Conservation (phyloP, 1,140 invertebrate genomes). For the Stegodyphus dumicola region DNA sequence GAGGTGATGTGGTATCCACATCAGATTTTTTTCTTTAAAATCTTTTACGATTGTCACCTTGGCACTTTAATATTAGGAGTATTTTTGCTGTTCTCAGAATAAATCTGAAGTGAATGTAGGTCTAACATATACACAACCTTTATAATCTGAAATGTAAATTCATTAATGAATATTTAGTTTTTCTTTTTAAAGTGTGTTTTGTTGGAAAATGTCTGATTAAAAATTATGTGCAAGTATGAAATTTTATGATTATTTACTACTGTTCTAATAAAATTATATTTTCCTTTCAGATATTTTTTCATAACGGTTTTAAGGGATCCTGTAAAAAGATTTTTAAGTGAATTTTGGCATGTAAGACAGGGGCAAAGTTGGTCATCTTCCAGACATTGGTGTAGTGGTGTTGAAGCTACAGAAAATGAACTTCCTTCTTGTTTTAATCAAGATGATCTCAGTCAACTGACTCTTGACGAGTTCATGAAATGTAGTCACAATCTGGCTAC, state of each 20-base stretch:
- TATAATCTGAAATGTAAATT: too few relatives aligned
- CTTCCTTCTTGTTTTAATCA: slow-evolving; percentile 68
- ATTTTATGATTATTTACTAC: neutral
- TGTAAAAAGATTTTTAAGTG: slow-evolving; percentile 68
- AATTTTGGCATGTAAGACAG: slow-evolving; percentile 69
- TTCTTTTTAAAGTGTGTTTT: too few relatives aligned
- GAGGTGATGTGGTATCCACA: too few relatives aligned
- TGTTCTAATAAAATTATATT: neutral
- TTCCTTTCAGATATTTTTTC: slow-evolving; percentile 68
- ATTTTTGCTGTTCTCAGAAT: too few relatives aligned
- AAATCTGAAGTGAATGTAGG: too few relatives aligned
- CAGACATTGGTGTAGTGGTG: slow-evolving; percentile 64
- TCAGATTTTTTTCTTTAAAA: too few relatives aligned
- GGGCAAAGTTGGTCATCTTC: slow-evolving; percentile 68
- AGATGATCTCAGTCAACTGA: slow-evolving; percentile 65
- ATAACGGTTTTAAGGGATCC: slow-evolving; percentile 69
- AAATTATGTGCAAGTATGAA: neutral
- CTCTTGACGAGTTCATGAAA: slow-evolving; percentile 67
- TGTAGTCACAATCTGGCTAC: slow-evolving; percentile 69
- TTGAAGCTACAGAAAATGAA: slow-evolving; percentile 66
- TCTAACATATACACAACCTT: too few relatives aligned
- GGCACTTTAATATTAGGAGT: too few relatives aligned
- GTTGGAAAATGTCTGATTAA: too few relatives aligned
- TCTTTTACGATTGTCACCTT: too few relatives aligned
- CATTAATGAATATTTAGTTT: too few relatives aligned